Evolutionary conservation across 2,888 invertebrate genomes (phyloP).

Genomic region (Cheilosia vernalis): DNA sequence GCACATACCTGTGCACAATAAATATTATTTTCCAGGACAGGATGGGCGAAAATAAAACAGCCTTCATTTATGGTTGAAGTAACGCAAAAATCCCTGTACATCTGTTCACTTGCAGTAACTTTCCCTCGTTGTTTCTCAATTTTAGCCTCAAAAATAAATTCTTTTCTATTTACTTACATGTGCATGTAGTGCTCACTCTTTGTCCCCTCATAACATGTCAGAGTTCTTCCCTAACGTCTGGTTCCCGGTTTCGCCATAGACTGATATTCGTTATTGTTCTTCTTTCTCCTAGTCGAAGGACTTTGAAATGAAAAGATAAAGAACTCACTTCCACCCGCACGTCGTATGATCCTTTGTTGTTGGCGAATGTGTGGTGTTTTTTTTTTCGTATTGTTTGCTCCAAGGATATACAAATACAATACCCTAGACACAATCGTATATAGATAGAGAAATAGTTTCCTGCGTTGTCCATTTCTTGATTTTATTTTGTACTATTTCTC

Average conservation of each 20-base stretch:
- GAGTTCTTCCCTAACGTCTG: not conserved
- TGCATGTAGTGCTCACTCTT: not conserved
- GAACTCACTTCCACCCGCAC: not conserved
- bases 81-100: too few species aligned
- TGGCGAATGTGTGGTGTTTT: not conserved
- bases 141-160: too few species aligned
- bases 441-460: constrained; percentile 24
- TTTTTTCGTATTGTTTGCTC: constrained; percentile 10
- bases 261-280: not conserved
- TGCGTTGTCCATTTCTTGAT: constrained; percentile 14
- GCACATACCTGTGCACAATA: too few species aligned
- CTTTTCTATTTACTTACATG: not conserved
- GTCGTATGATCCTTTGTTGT: not conserved
- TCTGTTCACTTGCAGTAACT: too few species aligned
- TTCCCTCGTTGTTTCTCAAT: too few species aligned
- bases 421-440: not conserved
- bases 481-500: constrained; percentile 4
- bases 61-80: too few species aligned
- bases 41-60: too few species aligned
- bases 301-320: constrained; percentile 1
- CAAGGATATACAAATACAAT: constrained; percentile 5
- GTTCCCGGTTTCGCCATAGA: not conserved
- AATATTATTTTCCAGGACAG: too few species aligned
- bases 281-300: not conserved
- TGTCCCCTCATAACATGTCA: not conserved